These are phyloP conservation scores for Protosalanx chinensis DNA, from an alignment of 2,797 vertebrate species.

Conservation along the genomic window DNA sequence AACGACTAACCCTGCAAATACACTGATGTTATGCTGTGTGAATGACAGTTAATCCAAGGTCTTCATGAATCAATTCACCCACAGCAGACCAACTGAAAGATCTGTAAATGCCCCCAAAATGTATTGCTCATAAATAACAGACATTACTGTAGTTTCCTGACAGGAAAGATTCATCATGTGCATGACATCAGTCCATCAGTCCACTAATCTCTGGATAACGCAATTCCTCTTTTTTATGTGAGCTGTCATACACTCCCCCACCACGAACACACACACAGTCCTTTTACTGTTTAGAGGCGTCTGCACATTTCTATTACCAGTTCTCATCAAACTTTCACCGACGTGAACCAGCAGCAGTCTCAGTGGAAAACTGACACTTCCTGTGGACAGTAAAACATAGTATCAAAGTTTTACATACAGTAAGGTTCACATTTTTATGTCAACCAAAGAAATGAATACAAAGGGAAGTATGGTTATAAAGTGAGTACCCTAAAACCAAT, in stretches of 20 bases:
- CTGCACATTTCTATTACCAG: neutral
- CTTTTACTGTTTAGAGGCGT: neutral
- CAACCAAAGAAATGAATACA: too few relatives aligned
- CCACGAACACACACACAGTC: neutral
- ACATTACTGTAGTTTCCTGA: neutral
- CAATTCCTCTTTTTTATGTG: neutral
- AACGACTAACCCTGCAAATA: neutral
- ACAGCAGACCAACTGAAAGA: neutral
- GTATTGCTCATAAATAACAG: neutral
- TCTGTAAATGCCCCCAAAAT: neutral
- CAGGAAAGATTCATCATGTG: neutral
- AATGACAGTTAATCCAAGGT: conserved; percentile 3
- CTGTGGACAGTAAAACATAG: too few relatives aligned
- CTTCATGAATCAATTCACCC: neutral
- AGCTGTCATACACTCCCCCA: neutral
- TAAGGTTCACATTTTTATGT: too few relatives aligned
- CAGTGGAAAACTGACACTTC: too few relatives aligned
- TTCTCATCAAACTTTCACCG: neutral
- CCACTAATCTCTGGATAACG: neutral
- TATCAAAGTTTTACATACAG: too few relatives aligned
- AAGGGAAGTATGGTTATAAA: too few relatives aligned
- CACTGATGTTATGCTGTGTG: neutral
- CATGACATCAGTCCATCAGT: neutral
- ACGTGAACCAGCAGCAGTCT: too few relatives aligned
- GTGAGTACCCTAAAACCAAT: too few relatives aligned